Base-by-base conservation (phyloP, 2,797 vertebrate genomes). In the Spea hammondii region DNA sequence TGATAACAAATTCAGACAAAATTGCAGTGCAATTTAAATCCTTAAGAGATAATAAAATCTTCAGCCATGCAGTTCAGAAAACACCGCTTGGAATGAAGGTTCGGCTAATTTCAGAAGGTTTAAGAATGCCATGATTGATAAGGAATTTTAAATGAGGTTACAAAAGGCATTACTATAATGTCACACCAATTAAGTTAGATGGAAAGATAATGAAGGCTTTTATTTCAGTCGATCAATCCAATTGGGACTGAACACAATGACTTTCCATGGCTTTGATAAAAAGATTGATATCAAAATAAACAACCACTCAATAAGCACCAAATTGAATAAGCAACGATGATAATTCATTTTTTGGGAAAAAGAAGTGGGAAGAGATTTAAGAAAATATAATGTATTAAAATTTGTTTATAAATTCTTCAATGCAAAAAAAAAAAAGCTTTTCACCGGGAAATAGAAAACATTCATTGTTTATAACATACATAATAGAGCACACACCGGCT, bases 101-200 rank as follows among this genome's bases (percentile, higher is more conserved):
- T 78, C 8, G 10, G 75, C 70, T 78, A 73, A 82, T 82, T 78
- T 82, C 75, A 70, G 75, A 48, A 74, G 79, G 65, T 73, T 77
- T 82, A 77, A 82, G 75, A 82, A 69, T 60, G 75, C 80, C 47
- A 32, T 70, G 80, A 82, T 82, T 82, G 80, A 82, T 82, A 82
- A 74, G 55, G 11, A 74, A 77, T 82, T 82, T 72, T 78, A 82
- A 82, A 82, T 82, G 80, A 70, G 72, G 72, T 71, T 65, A 78
- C 72, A 68, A 60, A 80, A 81, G 72, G 79, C 73, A 81, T 83
- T 83, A 75, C 67, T 79, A 78, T 67, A 81, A 79, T 81, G 60
- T 78, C 67, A 78, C 66, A 78, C 69, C 75, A 68, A 81, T 81
- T 78, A 83, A 67, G 67, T 72, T 64, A 70, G 76, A 80, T 79